phyloP scores from a whole-genome alignment of 2,888 invertebrate genomes.

The Lasioglossum lativentre region DNA sequence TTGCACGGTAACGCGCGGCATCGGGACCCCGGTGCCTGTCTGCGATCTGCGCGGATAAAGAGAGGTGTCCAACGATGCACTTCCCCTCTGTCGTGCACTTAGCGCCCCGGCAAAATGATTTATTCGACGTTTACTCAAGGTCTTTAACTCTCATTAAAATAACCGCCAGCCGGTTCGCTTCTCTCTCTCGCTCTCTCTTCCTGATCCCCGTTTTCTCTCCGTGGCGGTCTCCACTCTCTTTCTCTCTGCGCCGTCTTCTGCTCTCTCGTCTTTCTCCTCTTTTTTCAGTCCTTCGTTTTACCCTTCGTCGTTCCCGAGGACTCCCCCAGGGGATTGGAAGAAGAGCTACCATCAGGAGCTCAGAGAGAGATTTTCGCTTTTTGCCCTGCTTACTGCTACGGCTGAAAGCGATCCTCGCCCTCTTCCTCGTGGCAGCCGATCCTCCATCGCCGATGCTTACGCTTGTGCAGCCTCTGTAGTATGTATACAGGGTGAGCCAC shows the following conservation, averaged over 20 bases:
- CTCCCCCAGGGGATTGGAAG: slow-evolving; percentile 37
- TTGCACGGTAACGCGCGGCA: slow-evolving; percentile 4
- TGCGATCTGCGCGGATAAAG: slow-evolving; percentile 59
- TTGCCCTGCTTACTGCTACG: slow-evolving; percentile 5
- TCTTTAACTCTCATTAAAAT: slow-evolving; percentile 84
- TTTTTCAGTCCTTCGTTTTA: slow-evolving; percentile 22
- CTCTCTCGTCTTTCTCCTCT: slow-evolving; percentile 35
- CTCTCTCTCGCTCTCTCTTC: slow-evolving; percentile 38
- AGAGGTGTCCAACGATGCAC: slow-evolving; percentile 60
- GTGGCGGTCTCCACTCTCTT: background rate
- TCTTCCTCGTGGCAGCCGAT: background rate
- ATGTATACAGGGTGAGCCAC: slow-evolving; percentile 7
- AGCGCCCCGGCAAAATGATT: slow-evolving; percentile 79
- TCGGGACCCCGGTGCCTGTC: slow-evolving; percentile 40
- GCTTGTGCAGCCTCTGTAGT: background rate
- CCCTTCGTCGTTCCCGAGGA: slow-evolving; percentile 27
- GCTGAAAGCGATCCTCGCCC: slow-evolving; percentile 31
- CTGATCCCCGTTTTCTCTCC: background rate
- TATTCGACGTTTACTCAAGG: slow-evolving; percentile 83
- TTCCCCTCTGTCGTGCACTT: slow-evolving; percentile 66
- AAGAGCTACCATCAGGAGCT: slow-evolving; percentile 35
- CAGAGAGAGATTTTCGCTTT: slow-evolving; percentile 39
- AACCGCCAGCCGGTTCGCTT: slow-evolving; percentile 72
- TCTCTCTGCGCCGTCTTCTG: background rate
- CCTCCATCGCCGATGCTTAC: background rate